These are phyloP conservation scores for Mus spretus DNA, from an alignment of 2,797 vertebrate species.

Conservation along the genomic window DNA sequence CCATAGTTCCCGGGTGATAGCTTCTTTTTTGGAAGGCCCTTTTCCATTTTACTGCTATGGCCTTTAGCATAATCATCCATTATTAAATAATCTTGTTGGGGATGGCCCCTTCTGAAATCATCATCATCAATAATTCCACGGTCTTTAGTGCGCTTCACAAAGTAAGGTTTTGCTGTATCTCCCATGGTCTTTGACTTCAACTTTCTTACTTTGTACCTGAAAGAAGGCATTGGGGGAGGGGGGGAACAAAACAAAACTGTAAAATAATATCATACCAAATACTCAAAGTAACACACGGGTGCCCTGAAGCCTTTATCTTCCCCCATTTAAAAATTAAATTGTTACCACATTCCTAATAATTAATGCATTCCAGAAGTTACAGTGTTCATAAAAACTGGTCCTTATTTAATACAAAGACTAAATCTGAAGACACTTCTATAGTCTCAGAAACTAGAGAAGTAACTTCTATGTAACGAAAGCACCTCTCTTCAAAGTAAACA, in stretches of 20 bases:
- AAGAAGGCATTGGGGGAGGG: conserved; percentile 57
- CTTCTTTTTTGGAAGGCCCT: conserved; percentile 89
- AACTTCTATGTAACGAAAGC: conserved; percentile 19
- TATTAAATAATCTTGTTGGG: conserved; percentile 82
- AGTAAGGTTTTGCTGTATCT: conserved; percentile 90
- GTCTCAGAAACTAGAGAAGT: not conserved
- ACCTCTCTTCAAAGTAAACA: conserved; percentile 27
- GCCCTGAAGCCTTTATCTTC: not conserved
- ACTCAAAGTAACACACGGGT: not conserved
- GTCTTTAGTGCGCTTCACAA: conserved; percentile 90
- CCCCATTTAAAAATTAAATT: not conserved
- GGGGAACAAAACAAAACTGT: not conserved
- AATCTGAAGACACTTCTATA: not conserved
- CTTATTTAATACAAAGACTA: conserved; percentile 1
- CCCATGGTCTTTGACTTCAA: conserved; percentile 90
- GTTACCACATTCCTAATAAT: conserved; percentile 5
- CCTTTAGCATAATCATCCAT: conserved; percentile 89
- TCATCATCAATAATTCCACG: conserved; percentile 87
- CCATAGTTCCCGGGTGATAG: conserved; percentile 86
- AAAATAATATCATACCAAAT: not conserved
- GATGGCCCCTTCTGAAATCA: conserved; percentile 87
- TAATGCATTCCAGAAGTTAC: not conserved
- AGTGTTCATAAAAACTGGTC: conserved; percentile 41
- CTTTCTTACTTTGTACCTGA: conserved; percentile 83
- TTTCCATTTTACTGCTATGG: conserved; percentile 90